Conservation (phyloP, 2,113 vertebrate species). For the Progne subis region DNA sequence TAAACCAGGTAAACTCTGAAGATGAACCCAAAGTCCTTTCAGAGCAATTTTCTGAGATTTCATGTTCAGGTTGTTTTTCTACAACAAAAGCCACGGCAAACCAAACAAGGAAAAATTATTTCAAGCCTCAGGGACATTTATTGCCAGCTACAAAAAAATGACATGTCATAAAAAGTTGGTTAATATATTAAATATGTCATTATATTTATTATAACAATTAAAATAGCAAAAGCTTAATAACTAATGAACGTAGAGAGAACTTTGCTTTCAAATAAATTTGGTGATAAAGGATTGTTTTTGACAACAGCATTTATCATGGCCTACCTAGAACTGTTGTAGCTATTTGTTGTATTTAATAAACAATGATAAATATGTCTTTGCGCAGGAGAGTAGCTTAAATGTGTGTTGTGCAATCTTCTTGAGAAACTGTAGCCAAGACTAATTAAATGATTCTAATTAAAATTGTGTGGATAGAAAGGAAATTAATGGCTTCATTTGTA, state of each 20-base stretch:
- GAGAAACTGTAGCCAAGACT: slow-evolving; percentile 69
- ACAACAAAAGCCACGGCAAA: background rate
- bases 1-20: background rate
- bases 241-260: slow-evolving; percentile 67
- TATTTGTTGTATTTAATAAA: slow-evolving; percentile 64
- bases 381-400: slow-evolving; percentile 32
- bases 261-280: slow-evolving; percentile 70
- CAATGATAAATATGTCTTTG: slow-evolving; percentile 63
- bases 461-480: slow-evolving; percentile 70
- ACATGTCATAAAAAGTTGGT: slow-evolving; percentile 55
- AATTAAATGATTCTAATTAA: slow-evolving; percentile 81
- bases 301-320: slow-evolving; percentile 57
- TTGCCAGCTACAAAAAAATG: slow-evolving; percentile 67
- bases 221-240: slow-evolving; percentile 72
- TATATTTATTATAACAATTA: slow-evolving; percentile 77
- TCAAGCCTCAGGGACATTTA: slow-evolving; percentile 64
- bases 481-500: slow-evolving; percentile 77
- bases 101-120: slow-evolving; percentile 13
- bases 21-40: background rate
- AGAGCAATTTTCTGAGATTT: background rate
- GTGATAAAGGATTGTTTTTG: slow-evolving; percentile 66
- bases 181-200: slow-evolving; percentile 70
- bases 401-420: slow-evolving; percentile 50
- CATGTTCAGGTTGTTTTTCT: background rate
- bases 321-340: slow-evolving; percentile 34